Percentiles rank a stretch among this genome's conserved stretches.
Evolutionary conservation across 2,797 vertebrate genomes (phyloP).

Genomic region (Sebastes itinus): DNA sequence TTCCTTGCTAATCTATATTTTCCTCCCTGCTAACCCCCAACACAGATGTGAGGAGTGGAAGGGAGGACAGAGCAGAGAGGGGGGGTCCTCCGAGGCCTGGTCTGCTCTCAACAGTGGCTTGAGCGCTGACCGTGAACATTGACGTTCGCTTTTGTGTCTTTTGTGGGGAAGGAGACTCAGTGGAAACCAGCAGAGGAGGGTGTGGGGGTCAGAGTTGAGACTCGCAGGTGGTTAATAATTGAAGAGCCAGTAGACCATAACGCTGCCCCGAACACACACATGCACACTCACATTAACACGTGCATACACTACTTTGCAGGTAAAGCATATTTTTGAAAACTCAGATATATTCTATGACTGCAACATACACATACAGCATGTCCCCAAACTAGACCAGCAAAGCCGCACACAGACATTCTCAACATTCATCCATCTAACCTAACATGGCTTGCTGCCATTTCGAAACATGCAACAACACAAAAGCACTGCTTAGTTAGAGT

Average conservation of each 20-base stretch:
- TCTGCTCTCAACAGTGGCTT: constrained; percentile 32
- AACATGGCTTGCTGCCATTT: background rate
- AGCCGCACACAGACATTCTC: background rate
- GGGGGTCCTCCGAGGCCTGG: constrained; percentile 9
- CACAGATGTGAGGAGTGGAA: constrained; percentile 59
- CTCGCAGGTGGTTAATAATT: constrained; percentile 51
- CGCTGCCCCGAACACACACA: background rate
- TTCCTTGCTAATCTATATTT: constrained; percentile 64
- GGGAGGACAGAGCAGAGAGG: constrained; percentile 8
- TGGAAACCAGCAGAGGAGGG: constrained; percentile 40
- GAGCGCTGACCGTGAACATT: constrained; percentile 62
- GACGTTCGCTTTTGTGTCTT: constrained; percentile 48
- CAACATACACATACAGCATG: background rate
- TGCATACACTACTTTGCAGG: background rate
- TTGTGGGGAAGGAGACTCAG: constrained; percentile 23
- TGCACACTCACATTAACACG: background rate
- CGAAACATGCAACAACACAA: background rate
- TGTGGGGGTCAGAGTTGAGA: constrained; percentile 55
- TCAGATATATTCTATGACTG: background rate
- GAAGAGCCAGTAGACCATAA: constrained; percentile 34
- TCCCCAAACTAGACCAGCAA: background rate
- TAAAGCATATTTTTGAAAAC: background rate
- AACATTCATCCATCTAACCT: background rate
- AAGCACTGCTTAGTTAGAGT: background rate
- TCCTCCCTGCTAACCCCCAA: constrained; percentile 57